These are phyloP conservation scores for Eupithecia tripunctaria DNA, from an alignment of 2,888 invertebrate genomes.

Conservation along the genomic window DNA sequence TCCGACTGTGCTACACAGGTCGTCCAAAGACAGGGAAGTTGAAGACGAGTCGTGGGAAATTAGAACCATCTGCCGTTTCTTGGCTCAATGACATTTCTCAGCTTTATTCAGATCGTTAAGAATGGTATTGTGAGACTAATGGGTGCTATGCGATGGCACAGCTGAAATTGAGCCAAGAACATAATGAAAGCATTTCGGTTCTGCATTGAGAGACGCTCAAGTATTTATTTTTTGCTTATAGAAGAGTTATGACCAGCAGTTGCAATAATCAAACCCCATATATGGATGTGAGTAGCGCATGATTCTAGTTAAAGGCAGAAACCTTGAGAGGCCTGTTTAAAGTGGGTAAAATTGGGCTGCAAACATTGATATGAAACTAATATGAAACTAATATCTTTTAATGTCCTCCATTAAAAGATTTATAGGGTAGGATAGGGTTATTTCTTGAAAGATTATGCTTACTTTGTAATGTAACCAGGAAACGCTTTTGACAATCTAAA, in stretches of 20 bases:
- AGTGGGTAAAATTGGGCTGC: neutral
- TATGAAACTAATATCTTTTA: too few species aligned
- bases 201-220: conserved; percentile 29
- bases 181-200: conserved; percentile 34
- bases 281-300: neutral
- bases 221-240: conserved; percentile 27
- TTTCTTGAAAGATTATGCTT: neutral
- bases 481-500: neutral
- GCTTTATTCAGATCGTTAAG: conserved; percentile 30
- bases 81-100: conserved; percentile 16
- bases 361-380: neutral
- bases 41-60: neutral
- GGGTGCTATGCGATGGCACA: conserved; percentile 26
- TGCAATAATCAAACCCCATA: neutral
- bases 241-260: conserved; percentile 10
- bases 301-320: neutral
- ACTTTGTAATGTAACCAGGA: neutral
- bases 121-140: conserved; percentile 38
- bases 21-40: neutral
- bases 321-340: neutral
- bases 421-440: too few species aligned
- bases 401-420: too few species aligned
- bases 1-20: neutral
- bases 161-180: conserved; percentile 29
- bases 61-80: conserved; percentile 18